Evolutionary conservation across 1,140 invertebrate species (phyloP).

Genomic region (Elymnias hypermnestra): DNA sequence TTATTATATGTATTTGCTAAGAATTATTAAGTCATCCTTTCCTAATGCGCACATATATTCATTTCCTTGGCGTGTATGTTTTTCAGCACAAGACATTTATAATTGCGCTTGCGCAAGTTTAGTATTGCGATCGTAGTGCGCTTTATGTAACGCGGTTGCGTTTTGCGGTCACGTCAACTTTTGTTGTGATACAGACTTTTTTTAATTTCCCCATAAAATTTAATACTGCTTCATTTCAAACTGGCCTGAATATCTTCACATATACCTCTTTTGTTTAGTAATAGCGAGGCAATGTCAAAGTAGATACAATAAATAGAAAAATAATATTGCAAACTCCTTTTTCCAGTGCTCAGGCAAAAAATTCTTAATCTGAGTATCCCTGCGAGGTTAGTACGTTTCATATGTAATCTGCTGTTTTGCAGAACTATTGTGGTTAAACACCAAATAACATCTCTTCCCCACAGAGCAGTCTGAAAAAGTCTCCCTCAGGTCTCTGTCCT

Average conservation of each 20-base stretch:
- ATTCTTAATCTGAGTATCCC: no score
- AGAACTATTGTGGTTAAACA: no score
- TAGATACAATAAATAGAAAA: no score
- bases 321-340: no score
- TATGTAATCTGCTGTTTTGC: no score
- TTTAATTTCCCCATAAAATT: not conserved
- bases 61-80: conserved; percentile 1
- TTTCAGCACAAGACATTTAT: conserved; percentile 18
- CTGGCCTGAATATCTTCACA: not conserved
- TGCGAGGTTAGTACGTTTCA: no score
- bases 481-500: no score
- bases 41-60: not conserved
- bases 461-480: no score
- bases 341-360: no score
- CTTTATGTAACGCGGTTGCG: conserved; percentile 17
- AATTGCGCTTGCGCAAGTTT: conserved; percentile 14
- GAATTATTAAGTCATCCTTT: not conserved
- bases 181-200: conserved; percentile 6
- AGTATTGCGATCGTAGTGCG: conserved; percentile 11
- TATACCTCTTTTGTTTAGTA: no score
- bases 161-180: conserved; percentile 15
- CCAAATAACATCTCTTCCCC: no score
- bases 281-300: no score
- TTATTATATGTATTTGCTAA: not conserved
- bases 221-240: not conserved